Evolutionary conservation across 2,113 vertebrate species (phyloP), one percentile per base, ranked within the genome.

Genomic region (Paracanthobrama guichenoti): DNA sequence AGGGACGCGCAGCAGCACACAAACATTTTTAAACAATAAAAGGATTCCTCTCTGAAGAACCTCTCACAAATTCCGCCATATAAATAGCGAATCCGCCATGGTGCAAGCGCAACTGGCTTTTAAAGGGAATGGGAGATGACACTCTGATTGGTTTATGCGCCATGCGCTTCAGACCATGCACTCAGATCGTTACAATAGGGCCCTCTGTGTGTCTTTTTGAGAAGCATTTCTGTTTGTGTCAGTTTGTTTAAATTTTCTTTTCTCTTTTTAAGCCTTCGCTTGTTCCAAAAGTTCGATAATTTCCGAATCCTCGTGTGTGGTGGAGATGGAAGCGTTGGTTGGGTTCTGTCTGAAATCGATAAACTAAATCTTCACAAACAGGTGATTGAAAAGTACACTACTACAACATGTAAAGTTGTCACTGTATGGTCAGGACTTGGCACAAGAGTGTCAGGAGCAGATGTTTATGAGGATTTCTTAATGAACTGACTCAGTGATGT

Each of bases 261-360:
- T 35, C 10, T 94, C 73, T 91, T 55, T 90, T 90, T 92, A 94
- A 99, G 98, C 85, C 93, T 99, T 88, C 95, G 98, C 57, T 93
- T 99, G 85, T 99, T 99, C 93, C 97, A 99, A 91, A 99, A 99
- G 91, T 99, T 99, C 87, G 97, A 99, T 93, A 99, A 97, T 92
- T 99, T 99, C 90, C 95, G 98, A 88, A 99, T 99, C 88, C 95
- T 99, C 64, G 98, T 99, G 31, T 99, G 98, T 84, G 98, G 98
- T 13, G 98, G 98, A 0, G 98, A 99, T 83, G 98, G 98, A 85
- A 99, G 98, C 0, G 98, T 99, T 39, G 98, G 98, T 77, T 99
- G 98, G 98, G 98, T 99, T 64, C 94, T 99, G 78, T 99, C 98
- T 20, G 98, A 99, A 93, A 99, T 99, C 11, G 97, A 99, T 93